These are phyloP conservation scores for Brachionus sp. DNA, from an alignment of 1,140 invertebrate genomes.

Conservation along the genomic window DNA sequence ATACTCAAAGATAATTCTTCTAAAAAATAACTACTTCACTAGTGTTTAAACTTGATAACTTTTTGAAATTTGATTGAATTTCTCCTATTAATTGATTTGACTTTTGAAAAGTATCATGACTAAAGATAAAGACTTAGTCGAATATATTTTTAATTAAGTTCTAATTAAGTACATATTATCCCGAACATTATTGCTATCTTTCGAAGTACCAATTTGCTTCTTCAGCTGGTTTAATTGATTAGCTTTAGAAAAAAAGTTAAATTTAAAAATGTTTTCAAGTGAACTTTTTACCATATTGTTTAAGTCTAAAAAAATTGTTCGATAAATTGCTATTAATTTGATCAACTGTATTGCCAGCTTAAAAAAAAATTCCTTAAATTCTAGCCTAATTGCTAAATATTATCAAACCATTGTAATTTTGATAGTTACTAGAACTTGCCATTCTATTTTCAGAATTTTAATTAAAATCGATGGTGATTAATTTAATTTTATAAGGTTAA, in stretches of 20 bases:
- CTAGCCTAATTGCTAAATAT: background rate
- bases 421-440: constrained; percentile 6
- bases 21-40: background rate
- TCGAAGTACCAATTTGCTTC: background rate
- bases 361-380: background rate
- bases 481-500: background rate
- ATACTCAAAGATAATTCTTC: background rate
- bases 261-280: background rate
- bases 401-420: background rate
- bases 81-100: background rate
- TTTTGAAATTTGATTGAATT: background rate
- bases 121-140: background rate
- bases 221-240: constrained; percentile 5
- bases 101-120: constrained; percentile 26
- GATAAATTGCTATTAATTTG: background rate
- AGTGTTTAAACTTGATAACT: background rate
- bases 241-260: background rate
- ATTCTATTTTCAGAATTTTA: background rate
- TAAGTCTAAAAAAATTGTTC: background rate
- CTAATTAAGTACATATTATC: constrained; percentile 22
- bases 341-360: background rate
- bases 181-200: background rate
- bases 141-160: background rate
- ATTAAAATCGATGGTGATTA: background rate
- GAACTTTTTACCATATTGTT: background rate